phyloP scores from a whole-genome alignment of 2,113 vertebrate species.

The Ceuthmochares aereus region DNA sequence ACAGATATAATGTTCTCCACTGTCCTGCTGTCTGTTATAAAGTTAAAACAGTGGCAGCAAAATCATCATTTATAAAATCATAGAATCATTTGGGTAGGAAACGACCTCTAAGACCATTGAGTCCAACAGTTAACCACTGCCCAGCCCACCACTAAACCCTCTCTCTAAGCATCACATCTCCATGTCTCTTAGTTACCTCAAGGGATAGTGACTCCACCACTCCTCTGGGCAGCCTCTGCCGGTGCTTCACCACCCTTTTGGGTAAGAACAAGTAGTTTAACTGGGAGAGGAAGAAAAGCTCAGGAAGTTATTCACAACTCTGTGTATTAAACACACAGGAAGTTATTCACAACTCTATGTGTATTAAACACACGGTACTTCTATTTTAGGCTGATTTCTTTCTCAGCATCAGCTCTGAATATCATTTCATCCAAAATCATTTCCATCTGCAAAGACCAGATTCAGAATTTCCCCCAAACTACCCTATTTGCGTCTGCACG shows the following conservation, averaged over 20 bases:
- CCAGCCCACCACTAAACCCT: no score
- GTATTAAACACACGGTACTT: rapidly evolving
- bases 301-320: neutral
- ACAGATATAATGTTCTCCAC: neutral
- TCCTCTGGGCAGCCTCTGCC: no score
- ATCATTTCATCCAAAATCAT: neutral
- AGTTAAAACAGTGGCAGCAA: neutral
- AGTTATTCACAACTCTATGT: neutral
- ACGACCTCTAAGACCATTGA: no score
- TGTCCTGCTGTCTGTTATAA: neutral
- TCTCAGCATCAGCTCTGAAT: neutral
- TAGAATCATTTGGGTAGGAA: no score
- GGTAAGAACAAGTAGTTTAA: neutral
- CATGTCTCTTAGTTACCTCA: no score
- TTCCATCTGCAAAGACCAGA: neutral
- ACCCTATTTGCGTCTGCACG: rapidly evolving
- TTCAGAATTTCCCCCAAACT: neutral
- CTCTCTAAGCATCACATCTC: no score
- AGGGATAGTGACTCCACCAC: no score
- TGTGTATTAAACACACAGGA: rapidly evolving
- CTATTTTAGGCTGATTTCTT: neutral
- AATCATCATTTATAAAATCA: neutral
- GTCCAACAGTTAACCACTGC: no score
- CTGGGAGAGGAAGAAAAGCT: neutral
- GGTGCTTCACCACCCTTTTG: no score